These are phyloP conservation scores for Sebastes schlegelii DNA, from an alignment of 2,113 vertebrate species.

Conservation along the genomic window DNA sequence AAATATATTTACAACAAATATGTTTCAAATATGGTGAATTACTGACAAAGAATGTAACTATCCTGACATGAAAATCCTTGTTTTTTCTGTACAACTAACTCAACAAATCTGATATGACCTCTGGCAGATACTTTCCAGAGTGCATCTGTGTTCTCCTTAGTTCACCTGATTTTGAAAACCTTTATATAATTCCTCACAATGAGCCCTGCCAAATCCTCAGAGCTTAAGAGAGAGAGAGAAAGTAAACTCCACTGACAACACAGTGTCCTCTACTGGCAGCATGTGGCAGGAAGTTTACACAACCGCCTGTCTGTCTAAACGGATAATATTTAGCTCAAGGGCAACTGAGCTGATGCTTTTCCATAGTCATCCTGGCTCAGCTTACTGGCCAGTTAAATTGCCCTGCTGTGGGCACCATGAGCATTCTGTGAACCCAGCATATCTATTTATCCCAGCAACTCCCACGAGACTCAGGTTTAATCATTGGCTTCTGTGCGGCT, in stretches of 20 bases:
- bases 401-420: conserved; percentile 30
- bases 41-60: background rate
- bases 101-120: background rate
- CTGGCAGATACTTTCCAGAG: conserved; percentile 6
- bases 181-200: conserved; percentile 48
- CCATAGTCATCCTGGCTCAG: conserved; percentile 72
- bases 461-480: conserved; percentile 55
- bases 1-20: background rate
- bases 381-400: conserved; percentile 54
- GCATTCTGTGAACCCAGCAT: conserved; percentile 48
- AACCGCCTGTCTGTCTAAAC: conserved; percentile 45
- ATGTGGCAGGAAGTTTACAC: conserved; percentile 55
- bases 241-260: conserved; percentile 59
- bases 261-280: conserved; percentile 79
- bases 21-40: background rate
- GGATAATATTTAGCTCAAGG: conserved; percentile 71
- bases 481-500: conserved; percentile 56
- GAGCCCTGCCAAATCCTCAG: conserved; percentile 43
- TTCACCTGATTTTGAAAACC: conserved; percentile 52
- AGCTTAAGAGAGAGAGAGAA: conserved; percentile 21
- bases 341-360: conserved; percentile 64
- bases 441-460: conserved; percentile 49
- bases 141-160: background rate
- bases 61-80: background rate
- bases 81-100: background rate